phyloP scores from a whole-genome alignment of 2,113 vertebrate species.

The Clarias macrocephalus region DNA sequence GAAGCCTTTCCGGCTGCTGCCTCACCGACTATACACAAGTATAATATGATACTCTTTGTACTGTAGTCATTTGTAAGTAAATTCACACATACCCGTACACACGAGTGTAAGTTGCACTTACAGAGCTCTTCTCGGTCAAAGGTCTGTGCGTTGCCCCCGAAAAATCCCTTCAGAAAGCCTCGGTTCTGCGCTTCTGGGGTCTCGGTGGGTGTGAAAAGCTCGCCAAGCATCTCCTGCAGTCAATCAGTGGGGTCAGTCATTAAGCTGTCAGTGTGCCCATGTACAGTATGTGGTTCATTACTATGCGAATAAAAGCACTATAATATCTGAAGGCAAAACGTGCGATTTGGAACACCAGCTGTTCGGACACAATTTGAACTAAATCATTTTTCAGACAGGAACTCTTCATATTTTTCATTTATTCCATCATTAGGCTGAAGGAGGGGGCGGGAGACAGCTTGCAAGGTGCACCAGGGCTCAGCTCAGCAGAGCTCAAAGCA shows the following conservation, averaged over 20 bases:
- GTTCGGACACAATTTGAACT: neutral
- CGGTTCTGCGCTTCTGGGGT: constrained; percentile 96
- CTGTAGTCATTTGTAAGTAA: neutral
- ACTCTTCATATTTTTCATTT: neutral
- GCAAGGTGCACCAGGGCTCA: constrained; percentile 48
- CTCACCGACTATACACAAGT: constrained; percentile 81
- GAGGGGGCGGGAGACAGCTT: constrained; percentile 26
- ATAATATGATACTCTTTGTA: neutral
- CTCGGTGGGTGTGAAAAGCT: constrained; percentile 93
- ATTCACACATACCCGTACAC: neutral
- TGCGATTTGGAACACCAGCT: neutral
- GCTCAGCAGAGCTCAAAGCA: constrained; percentile 52
- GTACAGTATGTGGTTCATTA: neutral
- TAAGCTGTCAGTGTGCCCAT: neutral
- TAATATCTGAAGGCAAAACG: neutral
- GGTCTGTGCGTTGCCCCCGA: constrained; percentile 89
- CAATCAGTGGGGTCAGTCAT: constrained; percentile 17
- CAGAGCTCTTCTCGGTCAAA: constrained; percentile 98
- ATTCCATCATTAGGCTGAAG: constrained; percentile 13
- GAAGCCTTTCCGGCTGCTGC: constrained; percentile 92
- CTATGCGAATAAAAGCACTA: neutral
- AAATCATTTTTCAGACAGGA: neutral
- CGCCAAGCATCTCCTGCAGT: constrained; percentile 92
- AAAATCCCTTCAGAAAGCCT: constrained; percentile 97
- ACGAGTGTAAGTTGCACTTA: constrained; percentile 69